Base-by-base conservation (phyloP, 2,888 invertebrate genomes). In the Endotricha flammealis region DNA sequence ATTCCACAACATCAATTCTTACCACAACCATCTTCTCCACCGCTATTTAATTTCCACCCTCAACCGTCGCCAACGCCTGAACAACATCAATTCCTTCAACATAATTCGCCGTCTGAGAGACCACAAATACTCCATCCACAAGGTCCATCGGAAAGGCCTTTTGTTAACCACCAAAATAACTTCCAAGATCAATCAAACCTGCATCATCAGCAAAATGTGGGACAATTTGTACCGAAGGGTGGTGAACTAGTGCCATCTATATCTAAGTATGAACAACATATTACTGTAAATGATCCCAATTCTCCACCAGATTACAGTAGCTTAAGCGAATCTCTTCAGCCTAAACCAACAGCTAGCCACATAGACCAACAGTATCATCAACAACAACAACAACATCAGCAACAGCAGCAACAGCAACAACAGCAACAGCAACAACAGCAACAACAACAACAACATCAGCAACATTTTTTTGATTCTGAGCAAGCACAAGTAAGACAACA, bases 201-300 rank as follows among this genome's bases (percentile, higher is more conserved):
- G 17, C 70, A 81, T 36, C 80, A 86, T 48, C 79, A 82, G 46
- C 87, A 88, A 61, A 74, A 81, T 43, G 59, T 87, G 33, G 74
- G 76, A 4, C 81, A 87, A 14, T 72, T 90, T 41, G 75, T 89
- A 12, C 90, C 90, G 22, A 87, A 92, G 1, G 92, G 90, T 22
- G 93, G 93, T 0, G 93, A 95, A 73, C 81, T 95, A 24, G 89
- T 94, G 11, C 91, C 92, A 36, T 91, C 95, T 10, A 90, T 95
- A 39, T 91, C 95, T 4, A 93, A 93, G 77, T 91, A 90, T 48
- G 95, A 95, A 71, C 93, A 94, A 51, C 95, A 95, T 52, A 89
- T 92, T 44, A 89, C 92, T 8, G 85, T 90, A n/a, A 76, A 80
- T 52, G 78, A 73, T 28, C 66, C 80, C 32, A 68, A 71, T 29